Evolutionary conservation across 2,888 invertebrate species (phyloP), one percentile per base, ranked within the genome.

Genomic region (Colostygia pectinataria): DNA sequence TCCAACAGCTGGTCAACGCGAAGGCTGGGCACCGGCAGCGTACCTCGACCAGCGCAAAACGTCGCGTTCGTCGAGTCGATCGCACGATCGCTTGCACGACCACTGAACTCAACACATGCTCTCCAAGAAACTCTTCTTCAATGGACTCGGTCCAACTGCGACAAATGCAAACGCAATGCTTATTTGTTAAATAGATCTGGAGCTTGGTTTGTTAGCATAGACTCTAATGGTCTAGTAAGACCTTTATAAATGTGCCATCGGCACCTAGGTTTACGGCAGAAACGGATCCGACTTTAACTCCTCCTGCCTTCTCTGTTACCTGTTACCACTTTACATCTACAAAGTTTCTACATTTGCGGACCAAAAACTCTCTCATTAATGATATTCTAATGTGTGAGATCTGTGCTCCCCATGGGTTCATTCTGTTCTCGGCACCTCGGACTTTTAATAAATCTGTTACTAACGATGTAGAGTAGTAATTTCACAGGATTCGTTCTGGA

Each of bases 21-120:
- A 97, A 85, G 98, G 98, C 63, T 98, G 98, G 98, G 97, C 97
- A 51, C 98, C 98, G 46, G 97, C 97, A 40, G 97, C 97, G 23
- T 98, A 97, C 89, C 91, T 98, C 83, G 97, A 97, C 89, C 94
- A 94, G 83, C 92, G 95, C 75, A 95, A 95, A 89, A 93, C 93
- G 8, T 94, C 95, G 62, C 93, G 95, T 73, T 94, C 94, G 66
- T 94, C 94, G 67, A 93, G 93, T 77, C 91, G 92, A 71, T 92
- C 92, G 62, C 93, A 93, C 78, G 92, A 93, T 74, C 89, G 91
- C 57, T 77, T 92, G 55, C 87, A 85, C 74, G 88, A 90, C 65
- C 89, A 89, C 73, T 88, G 82, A 80, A 55, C 69, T 24, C 42
- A 24, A 12, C 33, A n/a, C 36, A 12, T 4, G 31, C 10, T 9